Evolutionary conservation across 2,113 vertebrate genomes (phyloP), one percentile per base, ranked within the genome.

Genomic region (Ictidomys tridecemlineatus): DNA sequence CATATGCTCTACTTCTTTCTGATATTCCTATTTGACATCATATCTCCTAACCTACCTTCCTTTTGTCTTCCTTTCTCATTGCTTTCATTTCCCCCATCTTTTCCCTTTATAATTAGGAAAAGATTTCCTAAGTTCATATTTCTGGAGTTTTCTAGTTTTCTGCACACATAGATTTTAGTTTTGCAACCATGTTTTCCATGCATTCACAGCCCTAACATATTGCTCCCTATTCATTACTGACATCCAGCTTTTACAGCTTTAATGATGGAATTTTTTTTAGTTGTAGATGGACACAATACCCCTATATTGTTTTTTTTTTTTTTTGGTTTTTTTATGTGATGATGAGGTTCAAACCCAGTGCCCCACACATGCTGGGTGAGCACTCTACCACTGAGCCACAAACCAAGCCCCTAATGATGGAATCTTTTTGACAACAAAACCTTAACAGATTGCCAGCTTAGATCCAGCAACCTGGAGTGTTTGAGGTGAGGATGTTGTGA

Each of bases 1-100:
- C 2, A 79, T 56, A 58, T 73, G 12, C 17, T 58, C 45, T 90
- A n/a, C 17, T 61, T 72, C 58, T 82, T 78, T 79, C 39, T 87
- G 69, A 83, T 82, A 86, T n/a, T 86, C 65, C 26, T 91, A 61
- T 61, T 91, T 87, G 69, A 80, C 74, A 83, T 69, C 90, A 45
- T 67, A 48, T 76, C 58, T 74, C 28, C 89, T 26, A 14, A 69
- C 6, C 5, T 58, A 51, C 76, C 80, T 70, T 73, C 30, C 45
- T n/a, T 78, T 56, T 87, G 45, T 79, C 74, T 91, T 86, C 67
- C 74, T 93, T 80, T 94, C 56, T 76, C 37, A 53, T 70, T 3
- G 90, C 69, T 61, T 91, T 76, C 67, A 91, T 82, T 69, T 76
- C 14, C n/a, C 53, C 53, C 30, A 85, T 51, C 65, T 85, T 78